A percentile compares a stretch with the other conserved stretches of the same genome.
These are phyloP conservation scores for Siniperca obscura DNA, from an alignment of 2,797 vertebrate species.

Conservation along the genomic window DNA sequence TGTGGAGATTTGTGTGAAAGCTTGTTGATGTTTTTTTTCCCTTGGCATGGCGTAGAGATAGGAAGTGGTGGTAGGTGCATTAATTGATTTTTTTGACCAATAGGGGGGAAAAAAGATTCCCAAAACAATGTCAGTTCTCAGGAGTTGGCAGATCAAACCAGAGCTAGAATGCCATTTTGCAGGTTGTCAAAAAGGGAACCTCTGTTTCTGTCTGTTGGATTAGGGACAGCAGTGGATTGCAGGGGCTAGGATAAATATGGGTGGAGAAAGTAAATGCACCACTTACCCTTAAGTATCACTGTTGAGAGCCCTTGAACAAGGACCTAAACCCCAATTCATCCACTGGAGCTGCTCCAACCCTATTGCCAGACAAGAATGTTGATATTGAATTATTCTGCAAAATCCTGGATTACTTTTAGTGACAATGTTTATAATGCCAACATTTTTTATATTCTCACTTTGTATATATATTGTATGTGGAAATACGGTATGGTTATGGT, in stretches of 20 bases:
- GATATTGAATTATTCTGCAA: background rate
- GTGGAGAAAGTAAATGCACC: background rate
- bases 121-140: background rate
- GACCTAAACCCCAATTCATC: background rate
- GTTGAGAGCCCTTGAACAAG: background rate
- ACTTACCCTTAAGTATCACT: background rate
- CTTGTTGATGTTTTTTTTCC: constrained; percentile 2
- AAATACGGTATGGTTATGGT: background rate
- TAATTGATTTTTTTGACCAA: background rate
- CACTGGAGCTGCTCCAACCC: background rate
- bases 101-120: background rate
- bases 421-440: background rate
- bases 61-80: background rate
- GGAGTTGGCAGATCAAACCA: background rate
- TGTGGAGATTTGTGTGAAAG: constrained; percentile 5
- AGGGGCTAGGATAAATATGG: background rate
- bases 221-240: background rate
- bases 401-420: background rate
- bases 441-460: background rate
- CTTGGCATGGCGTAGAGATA: background rate
- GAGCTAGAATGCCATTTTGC: background rate
- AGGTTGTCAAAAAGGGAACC: background rate
- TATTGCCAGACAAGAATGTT: background rate
- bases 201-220: background rate
- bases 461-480: background rate